Percentiles rank a stretch among this genome's conserved stretches.
These are phyloP conservation scores for Zoanthus sociatus DNA, from an alignment of 92 coral and sea anemone genomes.

Conservation along the genomic window DNA sequence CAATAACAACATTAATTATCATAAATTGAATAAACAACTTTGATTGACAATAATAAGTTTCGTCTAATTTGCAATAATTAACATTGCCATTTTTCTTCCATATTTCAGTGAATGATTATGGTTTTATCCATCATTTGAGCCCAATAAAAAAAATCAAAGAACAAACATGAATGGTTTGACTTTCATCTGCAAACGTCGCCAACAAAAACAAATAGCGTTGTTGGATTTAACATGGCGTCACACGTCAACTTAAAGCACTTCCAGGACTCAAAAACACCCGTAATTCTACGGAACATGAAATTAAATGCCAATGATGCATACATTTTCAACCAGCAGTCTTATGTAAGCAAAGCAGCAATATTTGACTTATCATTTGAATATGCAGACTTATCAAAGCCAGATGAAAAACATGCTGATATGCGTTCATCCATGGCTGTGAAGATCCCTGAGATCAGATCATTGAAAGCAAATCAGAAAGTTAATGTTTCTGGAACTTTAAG, in stretches of 20 bases:
- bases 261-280: constrained; percentile 67
- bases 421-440: no score
- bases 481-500: constrained; percentile 31
- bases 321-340: constrained; percentile 69
- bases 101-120: constrained; percentile 23
- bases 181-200: constrained; percentile 69
- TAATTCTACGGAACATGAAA: constrained; percentile 52
- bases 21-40: background rate
- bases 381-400: constrained; percentile 47
- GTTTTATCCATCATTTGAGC: constrained; percentile 36
- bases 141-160: constrained; percentile 37
- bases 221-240: constrained; percentile 60
- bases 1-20: background rate
- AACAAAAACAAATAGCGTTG: constrained; percentile 61
- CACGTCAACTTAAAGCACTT: constrained; percentile 59
- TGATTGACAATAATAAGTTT: background rate
- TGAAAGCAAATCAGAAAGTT: constrained; percentile 47
- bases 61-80: background rate
- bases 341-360: constrained; percentile 50
- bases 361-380: constrained; percentile 59
- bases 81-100: background rate
- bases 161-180: constrained; percentile 63
- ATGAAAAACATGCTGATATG: constrained; percentile 10
- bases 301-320: constrained; percentile 44
- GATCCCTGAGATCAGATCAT: background rate